Evolutionary conservation across 2,888 invertebrate species (phyloP).

Genomic region (Himalopsyche tibetana): DNA sequence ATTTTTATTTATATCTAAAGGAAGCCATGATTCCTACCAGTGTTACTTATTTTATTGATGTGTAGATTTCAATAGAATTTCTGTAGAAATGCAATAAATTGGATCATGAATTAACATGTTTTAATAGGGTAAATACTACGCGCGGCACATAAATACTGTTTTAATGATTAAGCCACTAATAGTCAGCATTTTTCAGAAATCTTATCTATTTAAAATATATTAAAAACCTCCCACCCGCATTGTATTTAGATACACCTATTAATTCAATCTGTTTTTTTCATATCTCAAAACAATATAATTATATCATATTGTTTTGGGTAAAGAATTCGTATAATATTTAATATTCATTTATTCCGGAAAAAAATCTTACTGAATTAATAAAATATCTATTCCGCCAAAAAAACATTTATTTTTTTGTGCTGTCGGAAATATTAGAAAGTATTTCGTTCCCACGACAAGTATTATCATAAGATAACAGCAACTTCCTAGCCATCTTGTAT

Average conservation of each 20-base stretch:
- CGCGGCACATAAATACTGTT: not conserved
- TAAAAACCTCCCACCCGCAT: too few species aligned
- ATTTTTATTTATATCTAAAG: constrained; percentile 57
- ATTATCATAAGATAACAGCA: constrained; percentile 21
- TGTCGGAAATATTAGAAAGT: not conserved
- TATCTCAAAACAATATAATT: too few species aligned
- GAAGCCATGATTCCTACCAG: constrained; percentile 61
- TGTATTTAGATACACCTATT: too few species aligned
- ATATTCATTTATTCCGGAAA: too few species aligned
- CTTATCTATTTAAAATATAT: not conserved
- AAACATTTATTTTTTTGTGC: not conserved
- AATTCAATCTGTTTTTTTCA: too few species aligned
- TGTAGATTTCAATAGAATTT: constrained; percentile 54
- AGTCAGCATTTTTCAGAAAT: not conserved
- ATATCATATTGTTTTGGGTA: too few species aligned
- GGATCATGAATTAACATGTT: constrained; percentile 46
- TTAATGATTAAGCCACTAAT: constrained; percentile 21
- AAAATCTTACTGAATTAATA: too few species aligned
- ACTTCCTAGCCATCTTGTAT: constrained; percentile 14
- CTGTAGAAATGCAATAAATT: constrained; percentile 53
- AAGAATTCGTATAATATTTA: too few species aligned
- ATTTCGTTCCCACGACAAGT: not conserved
- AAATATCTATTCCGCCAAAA: too few species aligned
- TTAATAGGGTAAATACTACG: constrained; percentile 1
- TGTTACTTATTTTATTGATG: constrained; percentile 51